Conservation (phyloP, 2,888 invertebrate genomes). For the Orchestes rusci region DNA sequence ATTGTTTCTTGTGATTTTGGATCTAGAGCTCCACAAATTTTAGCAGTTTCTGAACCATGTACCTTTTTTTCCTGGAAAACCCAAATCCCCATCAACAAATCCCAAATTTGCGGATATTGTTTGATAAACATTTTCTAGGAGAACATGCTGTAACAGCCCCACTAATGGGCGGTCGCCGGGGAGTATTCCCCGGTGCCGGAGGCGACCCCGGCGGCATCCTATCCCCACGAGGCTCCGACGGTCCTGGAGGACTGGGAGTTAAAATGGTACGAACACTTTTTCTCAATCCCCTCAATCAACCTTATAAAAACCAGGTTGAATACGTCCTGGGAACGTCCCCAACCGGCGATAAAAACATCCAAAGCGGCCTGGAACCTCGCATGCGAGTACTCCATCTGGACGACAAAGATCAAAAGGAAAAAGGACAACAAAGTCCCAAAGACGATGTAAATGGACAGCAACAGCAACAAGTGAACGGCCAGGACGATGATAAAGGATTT, state of each 20-base stretch:
- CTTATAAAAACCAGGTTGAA: slow-evolving; percentile 46
- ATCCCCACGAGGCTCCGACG: slow-evolving; percentile 71
- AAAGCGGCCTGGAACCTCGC: slow-evolving; percentile 53
- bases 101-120: no score
- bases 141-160: slow-evolving; percentile 65
- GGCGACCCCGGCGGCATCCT: slow-evolving; percentile 52
- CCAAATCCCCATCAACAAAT: no score
- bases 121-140: slow-evolving; percentile 42
- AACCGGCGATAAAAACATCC: slow-evolving; percentile 57
- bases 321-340: slow-evolving; percentile 92
- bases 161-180: slow-evolving; percentile 67
- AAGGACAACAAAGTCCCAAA: slow-evolving; percentile 51
- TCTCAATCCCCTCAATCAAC: no score
- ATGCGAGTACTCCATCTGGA: slow-evolving; percentile 58
- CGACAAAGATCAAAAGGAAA: slow-evolving; percentile 53
- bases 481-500: slow-evolving; percentile 74
- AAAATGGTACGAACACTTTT: slow-evolving; percentile 69
- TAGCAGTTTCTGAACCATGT: no score
- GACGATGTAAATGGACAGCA: slow-evolving; percentile 33
- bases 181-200: slow-evolving; percentile 50
- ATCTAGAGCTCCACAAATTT: no score
- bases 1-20: no score
- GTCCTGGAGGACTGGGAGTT: slow-evolving; percentile 80
- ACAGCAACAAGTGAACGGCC: slow-evolving; percentile 35
- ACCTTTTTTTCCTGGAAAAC: no score